Evolutionary conservation across 2,888 invertebrate species (phyloP), one percentile per base, ranked within the genome.

Genomic region (Nomada fucata): DNA sequence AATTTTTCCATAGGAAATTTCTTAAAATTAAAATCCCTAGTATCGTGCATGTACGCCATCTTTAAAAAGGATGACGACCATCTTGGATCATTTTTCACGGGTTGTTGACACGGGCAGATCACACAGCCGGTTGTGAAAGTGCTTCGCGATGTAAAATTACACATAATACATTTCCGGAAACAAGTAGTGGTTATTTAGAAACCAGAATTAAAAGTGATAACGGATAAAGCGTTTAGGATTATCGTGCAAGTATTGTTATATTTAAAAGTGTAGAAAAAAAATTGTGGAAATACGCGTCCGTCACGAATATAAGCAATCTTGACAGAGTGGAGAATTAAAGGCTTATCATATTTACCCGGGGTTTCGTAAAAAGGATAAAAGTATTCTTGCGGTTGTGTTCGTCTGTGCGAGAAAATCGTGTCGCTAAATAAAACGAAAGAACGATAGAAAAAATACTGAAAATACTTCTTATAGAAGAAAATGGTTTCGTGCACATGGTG

Each of bases 51-150:
- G 59, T 57, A 53, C 82, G 88, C 90, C 91, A 90, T 89, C 86
- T 89, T 88, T 80, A 84, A 86, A 86, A 80, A 77, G 84, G 77
- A 86, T 52, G 72, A 79, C 86, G 75, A 86, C 90, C 91, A 91
- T 91, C 91, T 91, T 91, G 90, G 84, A 88, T 87, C 86, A 89
- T 92, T 90, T 91, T 91, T 91, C 92, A 91, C 90, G 90, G 91
- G 91, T 92, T 91, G 92, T 92, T 91, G 91, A 92, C 91, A 91
- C 91, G 92, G 90, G 86, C 87, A 90, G 91, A 88, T 90, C 89
- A 90, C 91, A 91, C 91, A 91, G 91, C 92, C 92, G 91, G 91
- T 91, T 86, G 91, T 89, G 91, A 90, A 90, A 90, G 90, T 91
- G 89, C 89, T 88, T 89, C 86, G 87, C 88, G 88, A 86, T 88